Evolutionary conservation across 2,113 vertebrate genomes (phyloP).

Genomic region (Thinocorus orbignyianus): DNA sequence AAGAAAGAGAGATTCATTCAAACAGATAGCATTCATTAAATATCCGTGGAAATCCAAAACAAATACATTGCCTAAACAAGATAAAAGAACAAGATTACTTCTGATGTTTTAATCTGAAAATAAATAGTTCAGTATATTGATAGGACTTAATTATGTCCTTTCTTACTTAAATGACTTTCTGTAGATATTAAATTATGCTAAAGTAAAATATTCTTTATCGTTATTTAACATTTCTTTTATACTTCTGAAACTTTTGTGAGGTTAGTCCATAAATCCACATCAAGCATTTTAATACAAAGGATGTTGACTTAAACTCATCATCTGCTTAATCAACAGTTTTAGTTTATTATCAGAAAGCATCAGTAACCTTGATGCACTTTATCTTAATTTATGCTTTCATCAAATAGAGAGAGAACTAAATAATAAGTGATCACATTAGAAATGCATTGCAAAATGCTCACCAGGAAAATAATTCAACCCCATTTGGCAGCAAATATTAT

Average conservation of each 20-base stretch:
- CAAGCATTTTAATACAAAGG: conserved; percentile 67
- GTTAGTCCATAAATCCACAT: conserved; percentile 64
- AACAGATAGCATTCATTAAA: conserved; percentile 47
- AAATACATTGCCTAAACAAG: conserved; percentile 69
- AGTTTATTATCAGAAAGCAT: conserved; percentile 59
- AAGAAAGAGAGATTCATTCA: neutral
- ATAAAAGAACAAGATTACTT: conserved; percentile 69
- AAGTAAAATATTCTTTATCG: conserved; percentile 29
- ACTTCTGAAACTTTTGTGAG: conserved; percentile 33
- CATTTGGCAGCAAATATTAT: neutral
- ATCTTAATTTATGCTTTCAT: conserved; percentile 65
- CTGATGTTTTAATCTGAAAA: conserved; percentile 75
- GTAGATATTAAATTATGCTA: conserved; percentile 52
- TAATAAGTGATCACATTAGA: conserved; percentile 12
- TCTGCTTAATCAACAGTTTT: conserved; percentile 67
- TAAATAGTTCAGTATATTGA: conserved; percentile 69
- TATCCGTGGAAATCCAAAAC: conserved; percentile 64
- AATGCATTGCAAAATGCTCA: conserved; percentile 40
- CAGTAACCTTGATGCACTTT: conserved; percentile 56
- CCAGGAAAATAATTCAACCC: conserved; percentile 7
- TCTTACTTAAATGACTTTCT: conserved; percentile 71
- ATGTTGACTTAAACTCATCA: conserved; percentile 59
- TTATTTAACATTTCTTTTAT: conserved; percentile 49
- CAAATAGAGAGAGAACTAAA: conserved; percentile 42
- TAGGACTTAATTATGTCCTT: conserved; percentile 72